Base-by-base conservation (phyloP, 2,113 vertebrate species). In the Aspiorhynchus laticeps region DNA sequence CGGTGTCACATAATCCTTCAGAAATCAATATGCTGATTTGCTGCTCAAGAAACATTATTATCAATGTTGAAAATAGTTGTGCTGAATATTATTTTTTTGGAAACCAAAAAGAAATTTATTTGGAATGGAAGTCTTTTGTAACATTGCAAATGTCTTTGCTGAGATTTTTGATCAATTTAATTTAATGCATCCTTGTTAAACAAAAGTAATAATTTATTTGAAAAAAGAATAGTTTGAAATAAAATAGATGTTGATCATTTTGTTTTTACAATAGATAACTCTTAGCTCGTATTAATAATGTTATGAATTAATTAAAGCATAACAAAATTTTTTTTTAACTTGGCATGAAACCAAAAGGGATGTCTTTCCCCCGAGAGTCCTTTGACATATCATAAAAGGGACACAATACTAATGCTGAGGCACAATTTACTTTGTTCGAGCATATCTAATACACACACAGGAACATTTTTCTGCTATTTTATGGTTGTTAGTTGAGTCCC, bases 401-500 rank as follows among this genome's bases (percentile, higher is more conserved):
- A 73, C 65, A 33, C 15, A 33, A 51, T 71, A 46, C 63, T 51
- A 83, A 63, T 33, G 61, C 38, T 28, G 63, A 83, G 63, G 28
- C 28, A 12, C 81, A 83, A 24, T 69, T 28, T 53, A 36, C 56
- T 28, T 67, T 41, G 21, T 61, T 21, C 10, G 1, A 69, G 33
- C 41, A 15, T 74, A 51, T 86, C 43, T 56, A 63, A 80, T 69
- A 69, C 38, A 28, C 51, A 51, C 41, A 51, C 28, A 9, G 12
- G 9, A 85, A 88, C 24, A 38, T 84, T 63, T 88, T 56, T 17
- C 19, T 74, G 10, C 15, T 33, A 73, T 90, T 92, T 90, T 59
- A 84, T 83, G 76, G 26, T 28, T 43, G 56, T 90, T 90, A 73
- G 88, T 89, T 89, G 24, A 90, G 80, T 43, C 83, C 33, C 71